Evolutionary conservation across 30 jellyfish, hydroid and myxozoan genomes (phyloP).

Genomic region (Aurelia sp.): DNA sequence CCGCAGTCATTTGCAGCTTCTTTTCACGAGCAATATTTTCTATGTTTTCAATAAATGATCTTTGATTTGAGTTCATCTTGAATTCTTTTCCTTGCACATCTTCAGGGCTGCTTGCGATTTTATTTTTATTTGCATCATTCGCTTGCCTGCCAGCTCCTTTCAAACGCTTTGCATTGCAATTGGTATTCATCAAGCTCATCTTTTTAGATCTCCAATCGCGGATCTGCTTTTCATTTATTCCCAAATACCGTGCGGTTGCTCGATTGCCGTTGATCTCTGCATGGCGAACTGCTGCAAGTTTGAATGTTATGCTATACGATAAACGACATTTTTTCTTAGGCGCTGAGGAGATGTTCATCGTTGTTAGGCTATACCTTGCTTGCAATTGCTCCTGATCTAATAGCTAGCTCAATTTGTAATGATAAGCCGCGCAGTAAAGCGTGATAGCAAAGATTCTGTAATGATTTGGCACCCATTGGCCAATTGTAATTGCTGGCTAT

Average conservation of each 20-base stretch:
- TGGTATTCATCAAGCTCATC: slow-evolving; percentile 81
- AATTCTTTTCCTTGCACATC: slow-evolving; percentile 5
- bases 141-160: slow-evolving; percentile 94
- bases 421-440: slow-evolving; percentile 89
- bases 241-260: slow-evolving; percentile 95
- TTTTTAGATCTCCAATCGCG: slow-evolving; percentile 96
- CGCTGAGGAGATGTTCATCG: slow-evolving; percentile 29
- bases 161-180: slow-evolving; percentile 90
- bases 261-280: slow-evolving; percentile 95
- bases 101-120: slow-evolving; percentile 8
- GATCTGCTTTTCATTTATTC: slow-evolving; percentile 86
- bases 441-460: slow-evolving; percentile 67
- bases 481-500: slow-evolving; percentile 36
- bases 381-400: slow-evolving; percentile 61
- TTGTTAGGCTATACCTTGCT: slow-evolving; percentile 1
- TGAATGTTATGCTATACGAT: slow-evolving; percentile 85
- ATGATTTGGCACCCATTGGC: slow-evolving; percentile 78
- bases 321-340: slow-evolving; percentile 66
- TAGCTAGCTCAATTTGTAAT: slow-evolving; percentile 51
- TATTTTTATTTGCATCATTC: slow-evolving; percentile 18
- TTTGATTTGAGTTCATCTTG: slow-evolving; percentile 12
- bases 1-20: slow-evolving; percentile 58
- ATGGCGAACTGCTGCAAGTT: slow-evolving; percentile 87
- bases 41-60: slow-evolving; percentile 30
- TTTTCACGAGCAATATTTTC: slow-evolving; percentile 51